These are phyloP conservation scores for Cybosia mesomella DNA, from an alignment of 2,888 invertebrate genomes.

Conservation along the genomic window DNA sequence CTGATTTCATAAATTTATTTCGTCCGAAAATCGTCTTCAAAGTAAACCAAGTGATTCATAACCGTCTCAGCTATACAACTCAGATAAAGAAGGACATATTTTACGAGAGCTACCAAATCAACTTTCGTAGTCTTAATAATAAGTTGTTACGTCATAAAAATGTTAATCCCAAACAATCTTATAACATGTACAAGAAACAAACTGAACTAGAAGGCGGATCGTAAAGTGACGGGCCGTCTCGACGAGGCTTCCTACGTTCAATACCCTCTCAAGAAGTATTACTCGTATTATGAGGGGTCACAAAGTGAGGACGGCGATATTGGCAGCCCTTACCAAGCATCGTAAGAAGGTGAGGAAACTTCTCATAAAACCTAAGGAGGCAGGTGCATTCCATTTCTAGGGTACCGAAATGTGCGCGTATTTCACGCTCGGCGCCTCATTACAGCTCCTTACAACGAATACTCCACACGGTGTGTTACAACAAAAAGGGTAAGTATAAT, in stretches of 20 bases:
- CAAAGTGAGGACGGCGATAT: slow-evolving; percentile 85
- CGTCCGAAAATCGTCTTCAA: not conserved
- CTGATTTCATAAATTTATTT: not conserved
- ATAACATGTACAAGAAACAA: slow-evolving; percentile 70
- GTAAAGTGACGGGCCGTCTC: slow-evolving; percentile 76
- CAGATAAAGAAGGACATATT: slow-evolving; percentile 43
- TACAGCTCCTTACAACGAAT: slow-evolving; percentile 74
- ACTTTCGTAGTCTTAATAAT: slow-evolving; percentile 44
- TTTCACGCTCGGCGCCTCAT: slow-evolving; percentile 83
- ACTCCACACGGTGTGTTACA: slow-evolving; percentile 67
- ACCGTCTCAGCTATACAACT: slow-evolving; percentile 30
- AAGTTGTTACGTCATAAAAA: slow-evolving; percentile 66
- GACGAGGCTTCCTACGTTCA: slow-evolving; percentile 70
- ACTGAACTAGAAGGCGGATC: slow-evolving; percentile 64
- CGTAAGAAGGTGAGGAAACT: slow-evolving; percentile 84
- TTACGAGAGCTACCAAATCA: slow-evolving; percentile 45
- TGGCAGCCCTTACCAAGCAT: slow-evolving; percentile 80
- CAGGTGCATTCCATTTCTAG: slow-evolving; percentile 86
- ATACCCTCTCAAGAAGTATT: slow-evolving; percentile 85
- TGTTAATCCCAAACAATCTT: slow-evolving; percentile 67
- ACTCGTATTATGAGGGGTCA: slow-evolving; percentile 85
- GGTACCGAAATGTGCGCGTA: slow-evolving; percentile 82
- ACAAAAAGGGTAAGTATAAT: slow-evolving; percentile 79
- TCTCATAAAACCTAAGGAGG: slow-evolving; percentile 86
- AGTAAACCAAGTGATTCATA: not conserved